Evolutionary conservation across 2,113 vertebrate genomes (phyloP).

Genomic region (Labrus mixtus): DNA sequence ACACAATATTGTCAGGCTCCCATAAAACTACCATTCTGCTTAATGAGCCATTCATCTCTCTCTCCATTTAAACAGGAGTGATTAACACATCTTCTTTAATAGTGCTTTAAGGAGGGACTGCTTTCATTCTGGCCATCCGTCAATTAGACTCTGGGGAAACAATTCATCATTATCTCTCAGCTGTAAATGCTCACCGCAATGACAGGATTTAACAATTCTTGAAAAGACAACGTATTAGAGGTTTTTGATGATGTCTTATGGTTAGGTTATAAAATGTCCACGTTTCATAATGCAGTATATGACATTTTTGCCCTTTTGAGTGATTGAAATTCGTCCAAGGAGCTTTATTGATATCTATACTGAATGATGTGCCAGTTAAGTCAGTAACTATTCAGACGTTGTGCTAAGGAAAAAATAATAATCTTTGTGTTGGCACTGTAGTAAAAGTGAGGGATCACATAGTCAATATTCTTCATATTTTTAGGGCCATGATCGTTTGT

Average conservation of each 20-base stretch:
- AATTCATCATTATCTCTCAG: slow-evolving; percentile 43
- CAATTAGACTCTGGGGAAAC: slow-evolving; percentile 35
- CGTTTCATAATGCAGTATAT: too few relatives aligned
- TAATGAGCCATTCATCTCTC: slow-evolving; percentile 59
- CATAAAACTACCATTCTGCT: slow-evolving; percentile 69
- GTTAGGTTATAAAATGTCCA: neutral
- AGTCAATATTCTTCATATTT: too few relatives aligned
- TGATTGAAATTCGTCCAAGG: neutral
- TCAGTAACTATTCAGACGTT: neutral
- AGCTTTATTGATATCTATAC: neutral
- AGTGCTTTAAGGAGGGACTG: slow-evolving; percentile 24
- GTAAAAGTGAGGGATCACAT: neutral
- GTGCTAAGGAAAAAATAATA: neutral
- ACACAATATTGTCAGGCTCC: slow-evolving; percentile 45
- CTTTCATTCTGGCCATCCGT: slow-evolving; percentile 43
- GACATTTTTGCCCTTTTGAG: too few relatives aligned
- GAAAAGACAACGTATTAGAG: slow-evolving; percentile 8
- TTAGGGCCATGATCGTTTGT: too few relatives aligned
- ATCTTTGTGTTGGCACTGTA: neutral
- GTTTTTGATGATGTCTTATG: slow-evolving; percentile 10
- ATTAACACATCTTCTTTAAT: slow-evolving; percentile 59
- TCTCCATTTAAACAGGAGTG: slow-evolving; percentile 48
- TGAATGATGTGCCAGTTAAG: neutral
- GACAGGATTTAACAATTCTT: slow-evolving; percentile 28
- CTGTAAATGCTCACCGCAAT: slow-evolving; percentile 26